These are phyloP conservation scores for Drosophila arawakana DNA, from an alignment of 1,140 invertebrate genomes.

Conservation along the genomic window DNA sequence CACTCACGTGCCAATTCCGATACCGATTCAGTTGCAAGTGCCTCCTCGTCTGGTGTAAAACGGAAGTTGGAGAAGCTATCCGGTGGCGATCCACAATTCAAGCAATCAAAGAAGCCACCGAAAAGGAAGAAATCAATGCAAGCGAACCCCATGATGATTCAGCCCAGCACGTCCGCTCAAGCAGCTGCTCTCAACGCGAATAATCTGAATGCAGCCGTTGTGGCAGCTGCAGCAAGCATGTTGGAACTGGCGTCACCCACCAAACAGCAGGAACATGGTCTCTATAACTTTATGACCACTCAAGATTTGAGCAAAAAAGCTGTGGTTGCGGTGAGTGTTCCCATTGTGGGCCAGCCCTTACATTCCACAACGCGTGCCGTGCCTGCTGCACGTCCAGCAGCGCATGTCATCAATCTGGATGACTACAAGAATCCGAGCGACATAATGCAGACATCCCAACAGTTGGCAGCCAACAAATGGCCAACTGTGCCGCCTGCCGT, in stretches of 20 bases:
- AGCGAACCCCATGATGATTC: constrained; percentile 48
- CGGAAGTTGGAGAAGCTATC: constrained; percentile 47
- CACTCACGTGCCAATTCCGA: constrained; percentile 72
- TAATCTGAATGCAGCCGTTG: constrained; percentile 27
- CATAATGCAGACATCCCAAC: constrained; percentile 76
- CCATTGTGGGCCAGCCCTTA: constrained; percentile 27
- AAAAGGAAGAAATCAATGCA: constrained; percentile 57
- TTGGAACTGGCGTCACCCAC: constrained; percentile 61
- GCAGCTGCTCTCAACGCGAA: constrained; percentile 48
- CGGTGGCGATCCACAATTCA: not conserved
- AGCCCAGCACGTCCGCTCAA: constrained; percentile 70
- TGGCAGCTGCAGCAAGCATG: constrained; percentile 44
- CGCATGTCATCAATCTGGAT: constrained; percentile 77
- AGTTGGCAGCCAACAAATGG: constrained; percentile 60
- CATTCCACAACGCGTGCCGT: constrained; percentile 62
- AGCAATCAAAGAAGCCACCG: constrained; percentile 34
- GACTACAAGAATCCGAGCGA: constrained; percentile 73
- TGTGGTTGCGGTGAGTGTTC: not conserved
- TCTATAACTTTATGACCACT: constrained; percentile 65
- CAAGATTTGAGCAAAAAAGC: constrained; percentile 33
- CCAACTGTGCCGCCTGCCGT: constrained; percentile 21
- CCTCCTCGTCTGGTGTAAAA: constrained; percentile 66
- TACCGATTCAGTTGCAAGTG: constrained; percentile 79
- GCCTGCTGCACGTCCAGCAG: constrained; percentile 18
- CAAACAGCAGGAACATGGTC: constrained; percentile 65